Evolutionary conservation across 30 jellyfish, hydroid and myxozoan species (phyloP).

Genomic region (Aurelia sp.): DNA sequence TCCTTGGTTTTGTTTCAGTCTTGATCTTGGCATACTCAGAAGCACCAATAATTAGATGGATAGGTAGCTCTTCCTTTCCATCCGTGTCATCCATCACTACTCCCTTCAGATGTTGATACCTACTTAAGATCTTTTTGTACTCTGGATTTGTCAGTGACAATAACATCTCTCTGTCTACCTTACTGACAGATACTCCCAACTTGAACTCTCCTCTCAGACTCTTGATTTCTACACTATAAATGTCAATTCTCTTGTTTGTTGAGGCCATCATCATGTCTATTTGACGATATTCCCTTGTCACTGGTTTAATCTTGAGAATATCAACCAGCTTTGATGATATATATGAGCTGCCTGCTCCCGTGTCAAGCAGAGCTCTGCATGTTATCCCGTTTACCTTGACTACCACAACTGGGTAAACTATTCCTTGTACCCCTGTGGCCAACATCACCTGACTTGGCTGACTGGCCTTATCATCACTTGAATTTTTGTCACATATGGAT

Average conservation of each 20-base stretch:
- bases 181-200: constrained; percentile 30
- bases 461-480: constrained; percentile 31
- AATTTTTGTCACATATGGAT: constrained; percentile 45
- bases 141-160: constrained; percentile 61
- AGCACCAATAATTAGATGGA: constrained; percentile 61
- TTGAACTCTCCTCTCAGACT: too few species aligned
- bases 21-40: constrained; percentile 41
- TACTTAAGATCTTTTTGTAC: constrained; percentile 30
- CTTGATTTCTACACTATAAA: too few species aligned
- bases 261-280: constrained; percentile 80
- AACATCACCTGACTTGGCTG: constrained; percentile 17
- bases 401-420: constrained; percentile 52
- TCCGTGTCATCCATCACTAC: constrained; percentile 58
- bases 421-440: constrained; percentile 29
- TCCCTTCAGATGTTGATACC: constrained; percentile 44
- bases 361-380: constrained; percentile 57
- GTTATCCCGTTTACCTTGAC: constrained; percentile 58
- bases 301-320: constrained; percentile 29
- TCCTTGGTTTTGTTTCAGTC: constrained; percentile 14
- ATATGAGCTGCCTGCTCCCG: constrained; percentile 81
- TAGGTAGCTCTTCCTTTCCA: constrained; percentile 49
- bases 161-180: constrained; percentile 53
- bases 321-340: constrained; percentile 62
- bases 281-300: constrained; percentile 40
- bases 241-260: constrained; percentile 4